Evolutionary conservation across 2,113 vertebrate genomes (phyloP).

Genomic region (Otus sunia): DNA sequence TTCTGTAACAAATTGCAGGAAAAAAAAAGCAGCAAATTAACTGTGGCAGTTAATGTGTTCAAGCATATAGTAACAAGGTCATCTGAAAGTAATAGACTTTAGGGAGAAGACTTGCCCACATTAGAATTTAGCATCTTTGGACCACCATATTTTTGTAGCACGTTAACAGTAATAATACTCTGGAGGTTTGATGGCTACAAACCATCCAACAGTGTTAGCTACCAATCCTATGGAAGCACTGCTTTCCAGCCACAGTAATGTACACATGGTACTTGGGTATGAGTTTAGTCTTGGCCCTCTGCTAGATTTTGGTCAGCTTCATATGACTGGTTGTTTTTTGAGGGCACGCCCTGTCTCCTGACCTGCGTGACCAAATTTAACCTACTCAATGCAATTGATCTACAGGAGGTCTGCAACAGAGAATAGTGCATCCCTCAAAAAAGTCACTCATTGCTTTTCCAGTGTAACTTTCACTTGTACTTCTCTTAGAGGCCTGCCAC

Average conservation of each 20-base stretch:
- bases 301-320: neutral
- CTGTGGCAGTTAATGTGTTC: neutral
- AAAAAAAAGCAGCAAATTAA: constrained; percentile 15
- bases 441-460: neutral
- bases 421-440: neutral
- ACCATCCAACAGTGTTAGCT: neutral
- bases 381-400: neutral
- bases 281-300: neutral
- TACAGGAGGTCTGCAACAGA: neutral
- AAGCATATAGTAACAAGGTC: neutral
- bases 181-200: neutral
- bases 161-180: neutral
- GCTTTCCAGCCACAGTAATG: neutral
- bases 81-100: neutral
- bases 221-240: neutral
- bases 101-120: neutral
- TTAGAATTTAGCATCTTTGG: neutral
- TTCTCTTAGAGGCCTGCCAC: neutral
- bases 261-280: too few species aligned
- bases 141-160: neutral
- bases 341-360: neutral
- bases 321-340: neutral
- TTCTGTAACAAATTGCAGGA: neutral
- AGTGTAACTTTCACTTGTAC: neutral
- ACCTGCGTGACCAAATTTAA: neutral